Evolutionary conservation across 2,113 vertebrate species (phyloP), one percentile per base, ranked within the genome.

Genomic region (Rhabdomys dilectus): DNA sequence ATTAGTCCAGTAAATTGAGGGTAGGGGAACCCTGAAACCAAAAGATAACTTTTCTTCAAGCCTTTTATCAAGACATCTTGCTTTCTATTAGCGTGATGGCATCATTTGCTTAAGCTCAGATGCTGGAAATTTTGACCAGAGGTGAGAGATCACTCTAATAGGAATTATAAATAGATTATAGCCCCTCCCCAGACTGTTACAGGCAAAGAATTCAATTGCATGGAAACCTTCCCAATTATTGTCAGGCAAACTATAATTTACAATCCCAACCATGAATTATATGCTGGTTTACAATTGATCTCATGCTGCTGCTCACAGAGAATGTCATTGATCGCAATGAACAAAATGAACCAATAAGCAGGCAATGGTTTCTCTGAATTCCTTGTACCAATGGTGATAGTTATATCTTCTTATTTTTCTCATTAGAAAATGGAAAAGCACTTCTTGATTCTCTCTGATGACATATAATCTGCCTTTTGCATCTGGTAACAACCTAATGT

Each of bases 251-350:
- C 97, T 98, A 96, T 98, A 98, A 99, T 98, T 99, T 99, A 99
- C 96, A 98, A 97, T 97, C 98, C 66, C 85, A 92, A 88, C 42
- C 89, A 96, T 97, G 98, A 99, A 98, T 98, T 98, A 98, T 96
- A 97, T 91, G 96, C 93, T 98, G 97, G 98, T 98, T 98, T 98
- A 97, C 84, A 84, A 99, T 97, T 99, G 98, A 99, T 99, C 99
- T 98, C 97, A 98, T 96, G 97, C 92, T 98, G 91, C 78, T 98
- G 97, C 98, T 98, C 97, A 78, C 98, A 96, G 85, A 96, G 85
- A 98, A 98, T 98, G 98, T 98, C 96, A 99, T 98, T 98, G 98
- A 99, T 99, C 97, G 98, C 97, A 97, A 93, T 98, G 98, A 98
- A 98, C 76, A 98, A 97, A 98, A 99, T 39, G 82, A 98, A 98